Conservation (phyloP, 2,888 invertebrate species). For the Stenoptilia bipunctidactyla region DNA sequence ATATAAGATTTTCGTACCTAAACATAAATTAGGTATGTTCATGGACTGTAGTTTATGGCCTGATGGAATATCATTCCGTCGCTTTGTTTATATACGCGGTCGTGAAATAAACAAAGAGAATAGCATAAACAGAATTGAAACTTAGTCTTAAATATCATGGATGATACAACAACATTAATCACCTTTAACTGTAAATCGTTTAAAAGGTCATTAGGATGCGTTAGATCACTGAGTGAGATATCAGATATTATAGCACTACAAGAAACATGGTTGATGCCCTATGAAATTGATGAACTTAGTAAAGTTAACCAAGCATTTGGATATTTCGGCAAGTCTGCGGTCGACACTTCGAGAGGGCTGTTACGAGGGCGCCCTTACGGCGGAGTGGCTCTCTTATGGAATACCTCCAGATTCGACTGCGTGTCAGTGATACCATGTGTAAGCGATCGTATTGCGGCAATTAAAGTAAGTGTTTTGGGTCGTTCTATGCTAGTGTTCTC, state of each 20-base stretch:
- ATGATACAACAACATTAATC: neutral
- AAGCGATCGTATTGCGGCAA: no score
- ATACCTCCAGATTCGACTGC: no score
- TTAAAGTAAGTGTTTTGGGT: no score
- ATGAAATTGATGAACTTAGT: slow-evolving; percentile 1
- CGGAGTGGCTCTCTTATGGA: no score
- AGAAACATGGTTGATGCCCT: slow-evolving; percentile 1
- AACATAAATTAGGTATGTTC: slow-evolving; percentile 3
- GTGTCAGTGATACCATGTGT: no score
- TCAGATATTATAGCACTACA: neutral
- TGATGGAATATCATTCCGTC: slow-evolving; percentile 4
- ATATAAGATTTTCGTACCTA: slow-evolving; percentile 1
- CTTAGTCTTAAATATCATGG: neutral
- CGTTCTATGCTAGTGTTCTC: no score
- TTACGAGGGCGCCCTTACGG: slow-evolving; percentile 1
- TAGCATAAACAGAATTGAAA: neutral
- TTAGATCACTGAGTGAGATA: neutral
- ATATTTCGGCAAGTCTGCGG: slow-evolving; percentile 1
- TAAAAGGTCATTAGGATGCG: neutral
- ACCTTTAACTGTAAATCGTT: slow-evolving; percentile 2
- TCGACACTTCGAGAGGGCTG: neutral
- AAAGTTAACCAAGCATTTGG: slow-evolving; percentile 1
- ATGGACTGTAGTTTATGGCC: slow-evolving; percentile 4
- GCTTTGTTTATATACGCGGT: slow-evolving; percentile 3
- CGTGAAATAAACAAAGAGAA: neutral